Base-by-base conservation (phyloP, 2,888 invertebrate genomes). In the Cremastinae sp. region DNA sequence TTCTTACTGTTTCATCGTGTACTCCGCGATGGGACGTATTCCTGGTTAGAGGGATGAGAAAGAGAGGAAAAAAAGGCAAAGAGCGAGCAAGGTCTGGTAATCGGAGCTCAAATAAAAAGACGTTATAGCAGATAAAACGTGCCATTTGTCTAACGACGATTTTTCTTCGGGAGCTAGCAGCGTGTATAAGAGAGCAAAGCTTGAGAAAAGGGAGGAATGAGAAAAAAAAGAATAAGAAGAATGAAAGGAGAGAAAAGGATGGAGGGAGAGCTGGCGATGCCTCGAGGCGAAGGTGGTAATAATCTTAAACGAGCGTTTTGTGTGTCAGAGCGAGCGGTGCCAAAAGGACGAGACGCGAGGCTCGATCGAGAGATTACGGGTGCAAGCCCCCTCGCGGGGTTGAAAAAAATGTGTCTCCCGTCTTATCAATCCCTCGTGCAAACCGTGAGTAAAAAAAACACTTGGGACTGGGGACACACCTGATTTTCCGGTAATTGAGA, bases 101-200 rank as follows among this genome's bases (percentile, higher is more conserved):
- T 88, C 87, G 86, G 82, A 82, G 85, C 83, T 85, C 85, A 85
- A 88, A 88, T 88, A 88, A 88, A 89, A 88, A 85, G 84, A 82
- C 85, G 84, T 87, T 86, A 88, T 85, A 83, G 85, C 86, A 84
- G 88, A 90, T 88, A 90, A 89, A 90, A 85, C 86, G 82, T 84
- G 84, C 85, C 88, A 88, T 90, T 90, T 90, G 87, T 90, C 89
- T 85, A 84, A 86, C 85, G 84, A 85, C 85, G 85, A 89, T 88
- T 87, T 87, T 87, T 89, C 85, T 85, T 80, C 51, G 79, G 43
- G 68, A 54, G 58, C 47, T 56, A 43, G 65, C 43, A 49, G 1
- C 20, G 18, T 41, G 7, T n/a, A n/a, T n/a, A n/a, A n/a, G n/a
- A 28, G 12, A 18, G 5, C 1, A 7, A 12, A 7, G 43, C 8